Base-by-base conservation (phyloP, 2,888 invertebrate genomes). In the Metopia argyrocephala region DNA sequence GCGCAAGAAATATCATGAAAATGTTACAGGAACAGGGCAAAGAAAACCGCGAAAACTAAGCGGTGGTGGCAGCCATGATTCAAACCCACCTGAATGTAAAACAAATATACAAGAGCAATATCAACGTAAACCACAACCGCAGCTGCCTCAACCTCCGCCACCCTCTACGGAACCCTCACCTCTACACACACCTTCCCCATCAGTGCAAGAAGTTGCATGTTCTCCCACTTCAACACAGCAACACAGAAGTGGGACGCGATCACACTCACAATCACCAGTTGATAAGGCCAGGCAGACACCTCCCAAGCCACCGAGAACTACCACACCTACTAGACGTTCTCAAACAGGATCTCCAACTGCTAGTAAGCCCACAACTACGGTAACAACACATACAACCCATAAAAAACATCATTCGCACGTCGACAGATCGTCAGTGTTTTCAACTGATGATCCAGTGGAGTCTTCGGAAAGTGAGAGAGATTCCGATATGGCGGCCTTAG, bases 381-480 rank as follows among this genome's bases (percentile, higher is more conserved):
- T 79, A 12, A 76, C 79, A 38, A 52, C 78, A 7, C 56, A 76
- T 20, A 52, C 52, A 18, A 25, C 71, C 46, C 48, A 69, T n/a
- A 78, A 74, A 69, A 83, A 81, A 48, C 52, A 56, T 57, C 46
- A 74, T 21, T 61, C 71, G 5, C 84, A 83, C 50, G 61, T 85
- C 28, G 87, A 86, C 56, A 83, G 87, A 82, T 87, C 86, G 82
- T 89, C 89, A 78, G 83, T 86, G n/a, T 86, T 86, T 18, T 90
- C 90, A 5, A 89, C 92, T 27, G 92, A 92, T 62, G 92, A 92
- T 23, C 90, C 91, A 5, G 90, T 91, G 20, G 93, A 93, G 84
- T 92, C 92, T 18, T 95, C 95, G 0, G 95, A 94, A 86, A 95
- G 95, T 15, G 95, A 95, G 87, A 91, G 92, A n/a, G 94, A 94